Evolutionary conservation across 2,888 invertebrate genomes (phyloP), one percentile per base, ranked within the genome.

Genomic region (Sympetrum striolatum): DNA sequence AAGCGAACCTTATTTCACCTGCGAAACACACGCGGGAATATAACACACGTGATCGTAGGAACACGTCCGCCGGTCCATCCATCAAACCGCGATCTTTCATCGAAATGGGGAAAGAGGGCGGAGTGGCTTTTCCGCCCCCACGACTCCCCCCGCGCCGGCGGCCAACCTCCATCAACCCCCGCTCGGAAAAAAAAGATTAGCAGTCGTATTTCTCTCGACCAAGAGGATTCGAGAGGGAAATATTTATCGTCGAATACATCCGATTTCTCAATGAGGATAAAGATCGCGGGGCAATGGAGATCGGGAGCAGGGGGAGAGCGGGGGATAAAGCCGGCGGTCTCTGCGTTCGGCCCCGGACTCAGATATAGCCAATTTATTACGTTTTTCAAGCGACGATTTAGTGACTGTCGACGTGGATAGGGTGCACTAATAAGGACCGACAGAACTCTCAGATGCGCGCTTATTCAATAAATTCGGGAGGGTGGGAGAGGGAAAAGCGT

Each of bases 311-410:
- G 31, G 15, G 15, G 8, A 14, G 80, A 15, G 35, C 0, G 82
- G 22, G 53, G 39, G 2, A 5, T 39, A 6, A 6, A 2, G 53
- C 22, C 37, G 35, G 18, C 22, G 58, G n/a, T 58, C 0, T 3
- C 10, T 22, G 82, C 18, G 82, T 37, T 35, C 53, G 82, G 31
- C 53, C n/a, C n/a, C n/a, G 15, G 15, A 35, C 60, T 58, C 86
- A 64, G 86, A 86, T 86, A 86, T 53, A 58, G 58, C 60, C 86
- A 86, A 86, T 86, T 86, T 86, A 86, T 86, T 64, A 60, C 86
- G n/a, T 64, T 64, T n/a, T 37, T 37, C 86, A 35, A 37, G 86
- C 86, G 86, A 64, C 86, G 86, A 86, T 86, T 86, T 86, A 86
- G 60, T 64, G 86, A 37, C 60, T 60, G 8, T 60, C 86, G 86